Base-by-base conservation (phyloP, 2,113 vertebrate genomes). In the Pelusios castaneus region DNA sequence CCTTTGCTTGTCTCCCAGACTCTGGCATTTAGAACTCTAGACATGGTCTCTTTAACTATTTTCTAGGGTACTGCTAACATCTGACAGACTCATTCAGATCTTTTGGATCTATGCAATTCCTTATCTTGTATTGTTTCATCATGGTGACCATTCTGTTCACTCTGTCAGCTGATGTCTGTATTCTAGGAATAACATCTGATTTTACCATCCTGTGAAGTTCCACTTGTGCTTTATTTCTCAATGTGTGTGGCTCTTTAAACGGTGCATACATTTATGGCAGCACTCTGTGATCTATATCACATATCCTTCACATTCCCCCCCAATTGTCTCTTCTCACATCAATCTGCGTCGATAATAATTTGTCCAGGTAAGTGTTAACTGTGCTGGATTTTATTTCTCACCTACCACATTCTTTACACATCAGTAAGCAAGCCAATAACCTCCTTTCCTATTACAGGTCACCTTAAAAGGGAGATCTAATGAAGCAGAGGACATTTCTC, bases 381-480 rank as follows among this genome's bases (percentile, higher is more conserved):
- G 51, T 0, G 0, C 6, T 14, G 47, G 55, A n/a, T 95, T 95
- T 90, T 0, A 0, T 49, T 89, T 63, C 49, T 95, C 73, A 60
- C 25, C 31, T 41, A n/a, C 34, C 38, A 6, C 82, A 70, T 76
- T 78, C 0, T 0, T 60, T 52, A 7, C 0, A 1, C 0, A 0
- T 93, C 82, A 80, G 81, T 56, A 82, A 80, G 81, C 52, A 82
- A 9, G 52, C 38, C 79, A 85, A 94, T 80, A 19, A 31, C 52
- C 80, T 85, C 84, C 25, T 13, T 85, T 91, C 0, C 0, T 89
- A 84, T 29, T 4, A 70, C 4, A 83, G 89, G 77, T 73, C 87
- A 29, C 0, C 2, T 80, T 9, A 87, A 92, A 97, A 94, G 9
- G 6, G 75, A 47, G 92, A 27, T 5, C 27, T 63, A 1, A 85